Conservation (phyloP, 2,797 vertebrate genomes). For the Artibeus jamaicensis region DNA sequence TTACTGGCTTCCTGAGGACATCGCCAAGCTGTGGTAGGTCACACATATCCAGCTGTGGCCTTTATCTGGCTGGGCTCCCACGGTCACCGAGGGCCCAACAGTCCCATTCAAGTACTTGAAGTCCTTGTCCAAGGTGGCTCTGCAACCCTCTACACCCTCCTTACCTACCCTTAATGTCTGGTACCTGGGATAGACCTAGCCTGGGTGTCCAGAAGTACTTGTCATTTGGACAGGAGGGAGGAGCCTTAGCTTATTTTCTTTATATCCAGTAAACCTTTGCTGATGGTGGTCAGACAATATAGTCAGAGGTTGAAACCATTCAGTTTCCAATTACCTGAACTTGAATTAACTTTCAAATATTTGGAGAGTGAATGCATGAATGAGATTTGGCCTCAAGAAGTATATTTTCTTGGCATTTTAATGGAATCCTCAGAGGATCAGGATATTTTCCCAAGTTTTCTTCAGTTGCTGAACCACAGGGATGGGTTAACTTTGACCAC, state of each 20-base stretch:
- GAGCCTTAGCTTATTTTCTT: not conserved
- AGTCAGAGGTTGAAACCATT: not conserved
- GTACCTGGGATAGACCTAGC: not conserved
- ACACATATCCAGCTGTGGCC: not conserved
- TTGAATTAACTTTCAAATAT: not conserved
- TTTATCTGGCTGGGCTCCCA: not conserved
- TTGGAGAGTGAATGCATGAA: not conserved
- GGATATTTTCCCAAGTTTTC: not conserved
- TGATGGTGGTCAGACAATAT: not conserved
- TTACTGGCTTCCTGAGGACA: not conserved
- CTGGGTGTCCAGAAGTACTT: not conserved
- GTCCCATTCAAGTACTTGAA: not conserved
- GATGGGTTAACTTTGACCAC: not conserved
- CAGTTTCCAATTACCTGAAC: not conserved
- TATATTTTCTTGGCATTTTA: not conserved
- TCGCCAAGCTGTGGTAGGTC: not conserved
- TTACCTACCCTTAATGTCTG: not conserved
- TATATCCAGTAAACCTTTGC: not conserved
- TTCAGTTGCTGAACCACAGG: not conserved
- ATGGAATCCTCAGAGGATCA: not conserved
- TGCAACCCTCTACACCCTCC: not conserved
- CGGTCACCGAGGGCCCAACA: rapidly evolving
- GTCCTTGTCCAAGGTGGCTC: not conserved
- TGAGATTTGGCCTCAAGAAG: not conserved
- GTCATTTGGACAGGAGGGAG: not conserved